Percentiles rank a stretch among this genome's conserved stretches.
Evolutionary conservation across 1,140 invertebrate species (phyloP).

Genomic region (Aphelinus certus): DNA sequence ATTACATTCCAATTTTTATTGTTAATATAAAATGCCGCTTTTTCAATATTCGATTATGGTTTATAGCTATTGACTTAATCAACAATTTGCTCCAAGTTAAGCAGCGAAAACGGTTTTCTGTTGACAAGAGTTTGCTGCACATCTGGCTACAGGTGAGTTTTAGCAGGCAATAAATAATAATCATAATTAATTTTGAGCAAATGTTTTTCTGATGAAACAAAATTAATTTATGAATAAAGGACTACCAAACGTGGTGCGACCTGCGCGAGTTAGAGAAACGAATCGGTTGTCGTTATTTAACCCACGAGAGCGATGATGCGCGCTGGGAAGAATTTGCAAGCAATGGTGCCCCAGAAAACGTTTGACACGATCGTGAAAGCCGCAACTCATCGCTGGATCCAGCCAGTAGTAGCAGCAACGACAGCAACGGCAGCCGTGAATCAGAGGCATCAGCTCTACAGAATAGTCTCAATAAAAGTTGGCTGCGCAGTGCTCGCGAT

Average conservation of each 20-base stretch:
- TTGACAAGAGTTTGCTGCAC: slow-evolving; percentile 95
- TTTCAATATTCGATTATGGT: slow-evolving; percentile 46
- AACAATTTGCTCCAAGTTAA: slow-evolving; percentile 99
- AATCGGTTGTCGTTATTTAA: slow-evolving; percentile 88
- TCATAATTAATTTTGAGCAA: slow-evolving; percentile 1
- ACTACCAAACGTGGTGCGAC: slow-evolving; percentile 96
- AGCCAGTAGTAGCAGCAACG: not conserved
- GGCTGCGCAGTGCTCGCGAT: slow-evolving; percentile 59
- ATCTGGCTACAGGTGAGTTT: slow-evolving; percentile 87
- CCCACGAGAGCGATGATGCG: slow-evolving; percentile 95
- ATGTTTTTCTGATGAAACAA: slow-evolving; percentile 3
- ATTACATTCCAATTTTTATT: slow-evolving; percentile 23
- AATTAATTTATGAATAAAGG: slow-evolving; percentile 67
- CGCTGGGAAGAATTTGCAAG: slow-evolving; percentile 76
- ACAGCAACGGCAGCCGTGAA: not conserved
- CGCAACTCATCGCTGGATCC: too few relatives aligned
- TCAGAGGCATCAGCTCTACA: not conserved
- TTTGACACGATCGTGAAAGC: slow-evolving; percentile 53
- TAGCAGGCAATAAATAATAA: slow-evolving; percentile 10
- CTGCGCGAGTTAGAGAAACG: slow-evolving; percentile 86
- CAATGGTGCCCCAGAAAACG: slow-evolving; percentile 40
- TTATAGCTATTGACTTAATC: slow-evolving; percentile 95
- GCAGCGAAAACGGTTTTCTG: slow-evolving; percentile 95
- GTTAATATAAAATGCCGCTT: not conserved
- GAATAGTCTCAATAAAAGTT: slow-evolving; percentile 53